Conservation (phyloP, 2,113 vertebrate species). For the Urocitellus parryii region DNA sequence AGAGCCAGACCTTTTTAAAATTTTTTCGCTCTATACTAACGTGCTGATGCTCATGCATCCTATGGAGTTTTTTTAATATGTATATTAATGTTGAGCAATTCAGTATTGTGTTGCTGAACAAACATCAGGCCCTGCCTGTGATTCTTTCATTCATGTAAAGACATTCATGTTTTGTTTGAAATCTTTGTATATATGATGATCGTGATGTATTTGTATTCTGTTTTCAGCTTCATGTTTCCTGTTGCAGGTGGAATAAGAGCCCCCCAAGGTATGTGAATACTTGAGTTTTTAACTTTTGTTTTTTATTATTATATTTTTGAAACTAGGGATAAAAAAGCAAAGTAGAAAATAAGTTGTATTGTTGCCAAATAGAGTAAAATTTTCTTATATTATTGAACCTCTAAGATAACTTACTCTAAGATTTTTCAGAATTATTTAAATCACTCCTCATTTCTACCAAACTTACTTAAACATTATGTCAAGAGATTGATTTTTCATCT, state of each 20-base stretch:
- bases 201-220: conserved; percentile 64
- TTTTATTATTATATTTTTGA: conserved; percentile 44
- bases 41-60: background rate
- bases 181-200: background rate
- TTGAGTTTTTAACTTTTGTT: background rate
- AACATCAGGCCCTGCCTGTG: background rate
- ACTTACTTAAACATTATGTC: background rate
- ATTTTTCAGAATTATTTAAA: conserved; percentile 24
- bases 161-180: conserved; percentile 35
- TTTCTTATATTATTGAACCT: background rate
- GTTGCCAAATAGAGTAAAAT: conserved; percentile 29
- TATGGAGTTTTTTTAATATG: background rate
- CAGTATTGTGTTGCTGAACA: background rate
- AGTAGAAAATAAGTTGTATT: background rate
- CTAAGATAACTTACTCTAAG: background rate
- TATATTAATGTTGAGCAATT: background rate
- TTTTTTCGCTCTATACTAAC: background rate
- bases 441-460: conserved; percentile 36
- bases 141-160: background rate
- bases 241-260: conserved; percentile 94
- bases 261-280: conserved; percentile 92
- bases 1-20: background rate
- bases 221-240: conserved; percentile 96
- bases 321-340: background rate
- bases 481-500: conserved; percentile 46